Base-by-base conservation (phyloP, 2,888 invertebrate genomes). In the Pterostichus madidus region DNA sequence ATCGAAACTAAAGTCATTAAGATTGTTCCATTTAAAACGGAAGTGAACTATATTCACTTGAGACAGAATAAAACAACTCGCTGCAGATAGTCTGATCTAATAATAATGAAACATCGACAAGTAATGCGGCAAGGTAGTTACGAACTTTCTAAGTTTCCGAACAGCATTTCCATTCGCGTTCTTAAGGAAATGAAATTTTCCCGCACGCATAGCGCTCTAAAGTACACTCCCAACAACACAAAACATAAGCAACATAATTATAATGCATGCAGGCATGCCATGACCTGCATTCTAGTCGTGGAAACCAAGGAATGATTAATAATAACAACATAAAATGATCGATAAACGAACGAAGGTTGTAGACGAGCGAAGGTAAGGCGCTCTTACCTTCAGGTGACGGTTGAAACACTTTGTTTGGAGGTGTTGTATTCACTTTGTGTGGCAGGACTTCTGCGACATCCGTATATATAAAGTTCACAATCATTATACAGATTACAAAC, bases 361-460 rank as follows among this genome's bases (percentile, higher is more conserved):
- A 53, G 24, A 44, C 39, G 49, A 39, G 6, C 17, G 39, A 77
- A 39, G 56, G 77, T 81, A 75, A 44, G 75, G 44, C 56, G 73
- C 32, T 52, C 80, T 81, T 81, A 81, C 81, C 81, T 75, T 75
- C 75, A 88, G 94, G 93, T 90, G 94, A 92, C 87, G 92, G 92
- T 90, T 92, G 92, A 90, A 94, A 94, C 89, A 92, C 91, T 90
- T 92, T 92, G 90, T 93, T 92, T 87, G 91, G 89, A 84, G 94
- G 93, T 88, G 94, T 93, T 88, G 93, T 92, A 90, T 89, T 92
- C 90, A 90, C 92, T 91, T 92, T 93, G 91, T 91, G 92, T 89
- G 92, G 92, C 89, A 81, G 81, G 56, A 81, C 81, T 81, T 81
- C 81, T 81, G 81, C 81, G 53, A 53, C 39, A 53, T 75, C 75